Evolutionary conservation across 2,888 invertebrate species (phyloP).

Genomic region (Megaustenia siamemsis): DNA sequence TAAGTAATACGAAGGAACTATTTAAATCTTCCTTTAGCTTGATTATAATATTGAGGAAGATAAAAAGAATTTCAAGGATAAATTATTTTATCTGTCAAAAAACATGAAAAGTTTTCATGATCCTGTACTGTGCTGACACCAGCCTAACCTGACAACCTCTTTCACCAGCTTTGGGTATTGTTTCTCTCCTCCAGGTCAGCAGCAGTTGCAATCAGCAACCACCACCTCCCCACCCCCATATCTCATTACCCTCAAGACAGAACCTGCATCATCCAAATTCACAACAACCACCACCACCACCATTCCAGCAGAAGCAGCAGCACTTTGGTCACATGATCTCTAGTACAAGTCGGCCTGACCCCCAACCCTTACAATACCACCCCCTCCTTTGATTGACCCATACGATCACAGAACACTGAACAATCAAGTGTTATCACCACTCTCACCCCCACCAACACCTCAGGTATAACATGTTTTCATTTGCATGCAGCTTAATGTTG

Average conservation of each 20-base stretch:
- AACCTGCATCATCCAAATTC: constrained; percentile 22
- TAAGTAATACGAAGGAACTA: too few relatives aligned
- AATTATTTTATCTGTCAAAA: too few relatives aligned
- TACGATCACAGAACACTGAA: constrained; percentile 39
- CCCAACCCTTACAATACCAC: constrained; percentile 44
- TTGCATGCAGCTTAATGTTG: constrained; percentile 10
- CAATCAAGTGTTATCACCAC: constrained; percentile 42
- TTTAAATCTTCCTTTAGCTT: too few relatives aligned
- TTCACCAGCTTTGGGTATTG: constrained; percentile 7
- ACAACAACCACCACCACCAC: constrained; percentile 40
- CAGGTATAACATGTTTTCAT: constrained; percentile 48
- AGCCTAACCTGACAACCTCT: not conserved
- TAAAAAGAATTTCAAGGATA: too few relatives aligned
- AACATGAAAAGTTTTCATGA: too few relatives aligned
- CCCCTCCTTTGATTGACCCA: constrained; percentile 57
- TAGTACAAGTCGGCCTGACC: constrained; percentile 32
- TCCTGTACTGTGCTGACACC: too few relatives aligned
- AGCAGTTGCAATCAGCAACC: constrained; percentile 39
- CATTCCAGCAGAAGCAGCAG: constrained; percentile 20
- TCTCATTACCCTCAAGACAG: constrained; percentile 28
- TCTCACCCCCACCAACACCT: constrained; percentile 52
- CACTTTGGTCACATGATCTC: constrained; percentile 26
- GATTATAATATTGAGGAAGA: too few relatives aligned
- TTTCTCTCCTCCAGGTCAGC: constrained; percentile 39
- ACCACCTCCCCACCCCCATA: constrained; percentile 44